phyloP scores from a whole-genome alignment of 2,888 invertebrate genomes.

The Drosophila hawaiiensis region DNA sequence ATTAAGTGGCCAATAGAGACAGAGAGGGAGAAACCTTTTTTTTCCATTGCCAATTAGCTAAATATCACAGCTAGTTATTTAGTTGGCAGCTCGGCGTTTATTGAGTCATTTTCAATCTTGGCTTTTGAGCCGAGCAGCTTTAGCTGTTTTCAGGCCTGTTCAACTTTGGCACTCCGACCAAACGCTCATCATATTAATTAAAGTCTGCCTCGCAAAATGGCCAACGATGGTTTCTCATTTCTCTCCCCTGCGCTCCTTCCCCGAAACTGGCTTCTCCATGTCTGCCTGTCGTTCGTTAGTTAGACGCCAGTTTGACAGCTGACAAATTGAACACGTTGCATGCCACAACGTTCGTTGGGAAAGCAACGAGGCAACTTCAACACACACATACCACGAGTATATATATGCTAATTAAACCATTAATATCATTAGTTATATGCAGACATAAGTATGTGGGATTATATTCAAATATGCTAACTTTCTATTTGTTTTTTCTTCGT shows the following conservation, averaged over 20 bases:
- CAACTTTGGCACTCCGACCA: slow-evolving; percentile 13
- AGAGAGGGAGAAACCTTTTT: slow-evolving; percentile 10
- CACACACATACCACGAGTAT: slow-evolving; percentile 1
- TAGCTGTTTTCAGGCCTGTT: not conserved
- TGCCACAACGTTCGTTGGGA: slow-evolving; percentile 41
- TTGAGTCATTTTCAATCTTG: slow-evolving; percentile 40
- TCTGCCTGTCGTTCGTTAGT: slow-evolving; percentile 53
- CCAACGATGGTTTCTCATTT: slow-evolving; percentile 2
- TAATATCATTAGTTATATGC: slow-evolving; percentile 67
- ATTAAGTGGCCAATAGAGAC: slow-evolving; percentile 19
- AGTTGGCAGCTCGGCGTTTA: slow-evolving; percentile 16
- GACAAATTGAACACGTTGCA: slow-evolving; percentile 74
- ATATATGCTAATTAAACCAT: slow-evolving; percentile 79
- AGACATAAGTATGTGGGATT: not conserved
- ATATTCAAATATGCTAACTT: slow-evolving; percentile 29
- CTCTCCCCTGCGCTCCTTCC: not conserved
- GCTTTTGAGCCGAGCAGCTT: not conserved
- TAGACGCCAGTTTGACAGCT: slow-evolving; percentile 74
- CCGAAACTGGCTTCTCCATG: not conserved
- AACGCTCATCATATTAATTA: slow-evolving; percentile 43
- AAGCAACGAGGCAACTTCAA: slow-evolving; percentile 18
- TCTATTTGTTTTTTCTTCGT: slow-evolving; percentile 1
- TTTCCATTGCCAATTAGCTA: slow-evolving; percentile 22
- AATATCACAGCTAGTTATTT: slow-evolving; percentile 11
- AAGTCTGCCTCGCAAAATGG: slow-evolving; percentile 20